A percentile compares a stretch with the other conserved stretches of the same genome.
These are phyloP conservation scores for Gavia stellata DNA, from an alignment of 2,113 vertebrate species.

Conservation along the genomic window DNA sequence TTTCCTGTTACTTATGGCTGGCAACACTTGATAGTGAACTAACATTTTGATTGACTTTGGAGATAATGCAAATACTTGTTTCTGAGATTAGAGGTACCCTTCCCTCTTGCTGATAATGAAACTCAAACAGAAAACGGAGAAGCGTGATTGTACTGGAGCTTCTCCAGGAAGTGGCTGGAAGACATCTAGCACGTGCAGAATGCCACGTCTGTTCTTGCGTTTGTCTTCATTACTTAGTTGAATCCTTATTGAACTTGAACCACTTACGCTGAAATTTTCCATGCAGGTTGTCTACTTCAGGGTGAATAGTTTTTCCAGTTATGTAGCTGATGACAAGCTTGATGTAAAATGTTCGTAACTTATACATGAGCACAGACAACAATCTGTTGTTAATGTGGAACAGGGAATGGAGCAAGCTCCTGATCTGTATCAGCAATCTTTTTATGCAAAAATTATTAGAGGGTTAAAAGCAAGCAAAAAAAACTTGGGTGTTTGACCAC, in stretches of 20 bases:
- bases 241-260: background rate
- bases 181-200: background rate
- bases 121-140: background rate
- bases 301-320: background rate
- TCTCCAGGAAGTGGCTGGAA: background rate
- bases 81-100: background rate
- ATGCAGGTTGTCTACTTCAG: background rate
- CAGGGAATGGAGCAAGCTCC: background rate
- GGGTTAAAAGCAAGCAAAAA: background rate
- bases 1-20: background rate
- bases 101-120: background rate
- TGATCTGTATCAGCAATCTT: background rate
- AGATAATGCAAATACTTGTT: background rate
- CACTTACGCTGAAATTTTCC: background rate
- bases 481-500: background rate
- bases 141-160: background rate
- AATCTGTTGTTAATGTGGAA: too few species aligned
- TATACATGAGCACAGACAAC: too few species aligned
- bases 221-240: background rate
- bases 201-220: fast-evolving
- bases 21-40: too few species aligned
- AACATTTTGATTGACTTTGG: background rate
- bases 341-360: background rate
- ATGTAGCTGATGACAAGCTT: background rate
- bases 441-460: background rate